Conservation (phyloP, 2,888 invertebrate genomes). For the Leucophenga maculata region DNA sequence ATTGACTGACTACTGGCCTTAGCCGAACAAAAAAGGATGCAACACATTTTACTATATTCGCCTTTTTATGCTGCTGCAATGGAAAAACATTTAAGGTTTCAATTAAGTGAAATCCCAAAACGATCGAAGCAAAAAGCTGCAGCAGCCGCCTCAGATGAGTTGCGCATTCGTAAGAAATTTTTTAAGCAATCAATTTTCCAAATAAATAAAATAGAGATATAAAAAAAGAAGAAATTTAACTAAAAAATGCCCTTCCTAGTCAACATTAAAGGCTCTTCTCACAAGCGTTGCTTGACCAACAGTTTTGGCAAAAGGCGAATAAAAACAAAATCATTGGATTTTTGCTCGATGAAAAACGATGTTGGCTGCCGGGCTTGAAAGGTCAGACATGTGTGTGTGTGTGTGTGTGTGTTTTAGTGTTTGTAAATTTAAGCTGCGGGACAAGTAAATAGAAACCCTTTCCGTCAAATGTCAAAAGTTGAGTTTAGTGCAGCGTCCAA, state of each 20-base stretch:
- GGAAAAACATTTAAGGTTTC: slow-evolving; percentile 63
- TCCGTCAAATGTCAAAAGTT: slow-evolving; percentile 61
- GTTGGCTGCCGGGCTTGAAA: slow-evolving; percentile 35
- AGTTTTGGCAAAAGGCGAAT: not conserved
- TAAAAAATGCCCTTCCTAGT: not conserved
- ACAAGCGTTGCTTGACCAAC: too few species aligned
- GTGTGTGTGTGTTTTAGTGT: slow-evolving; percentile 18
- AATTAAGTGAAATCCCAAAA: slow-evolving; percentile 57
- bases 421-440: slow-evolving; percentile 25
- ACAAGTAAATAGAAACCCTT: slow-evolving; percentile 36
- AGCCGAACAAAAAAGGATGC: slow-evolving; percentile 28
- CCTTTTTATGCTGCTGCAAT: slow-evolving; percentile 33
- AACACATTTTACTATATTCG: slow-evolving; percentile 27
- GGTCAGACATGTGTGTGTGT: not conserved
- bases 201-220: slow-evolving; percentile 15
- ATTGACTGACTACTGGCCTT: slow-evolving; percentile 35
- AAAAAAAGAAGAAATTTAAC: slow-evolving; percentile 19
- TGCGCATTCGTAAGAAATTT: slow-evolving; percentile 41
- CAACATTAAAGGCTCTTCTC: too few species aligned
- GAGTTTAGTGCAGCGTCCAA: slow-evolving; percentile 39
- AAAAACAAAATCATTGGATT: not conserved
- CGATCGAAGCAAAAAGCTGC: slow-evolving; percentile 35
- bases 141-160: slow-evolving; percentile 12
- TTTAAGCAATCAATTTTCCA: slow-evolving; percentile 56
- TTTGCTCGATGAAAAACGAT: slow-evolving; percentile 56